A percentile compares a stretch with the other conserved stretches of the same genome.
Evolutionary conservation across 2,113 vertebrate genomes (phyloP).

Genomic region (Opisthocomus hoazin): DNA sequence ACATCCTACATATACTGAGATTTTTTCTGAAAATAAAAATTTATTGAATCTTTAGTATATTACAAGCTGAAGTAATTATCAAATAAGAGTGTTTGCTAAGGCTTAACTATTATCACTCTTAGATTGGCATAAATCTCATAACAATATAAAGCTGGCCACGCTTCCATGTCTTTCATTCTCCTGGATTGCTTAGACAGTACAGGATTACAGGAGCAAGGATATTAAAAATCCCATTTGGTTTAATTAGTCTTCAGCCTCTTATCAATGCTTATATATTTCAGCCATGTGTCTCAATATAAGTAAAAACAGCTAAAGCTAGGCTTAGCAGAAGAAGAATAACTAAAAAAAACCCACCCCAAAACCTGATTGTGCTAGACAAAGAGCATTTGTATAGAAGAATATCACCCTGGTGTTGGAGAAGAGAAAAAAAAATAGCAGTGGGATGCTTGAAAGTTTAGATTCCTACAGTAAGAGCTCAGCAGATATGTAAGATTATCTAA

Average conservation of each 20-base stretch:
- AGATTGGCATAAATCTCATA: neutral
- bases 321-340: neutral
- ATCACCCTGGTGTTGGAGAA: neutral
- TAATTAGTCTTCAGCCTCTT: conserved; percentile 3
- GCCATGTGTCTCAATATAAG: neutral
- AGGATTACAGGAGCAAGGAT: conserved; percentile 7
- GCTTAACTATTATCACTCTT: neutral
- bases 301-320: neutral
- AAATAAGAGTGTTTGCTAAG: neutral
- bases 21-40: neutral
- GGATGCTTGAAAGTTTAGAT: neutral
- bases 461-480: neutral
- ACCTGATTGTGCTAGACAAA: neutral
- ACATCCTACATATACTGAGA: neutral
- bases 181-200: neutral
- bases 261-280: neutral
- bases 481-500: neutral
- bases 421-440: neutral
- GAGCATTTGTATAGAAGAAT: neutral
- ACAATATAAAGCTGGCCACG: neutral
- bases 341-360: neutral
- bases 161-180: neutral
- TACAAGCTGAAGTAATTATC: neutral
- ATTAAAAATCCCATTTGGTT: neutral
- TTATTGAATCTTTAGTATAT: neutral